A percentile compares a stretch with the other conserved stretches of the same genome.
phyloP scores from a whole-genome alignment of 2,113 vertebrate genomes.

The Scomber colias region DNA sequence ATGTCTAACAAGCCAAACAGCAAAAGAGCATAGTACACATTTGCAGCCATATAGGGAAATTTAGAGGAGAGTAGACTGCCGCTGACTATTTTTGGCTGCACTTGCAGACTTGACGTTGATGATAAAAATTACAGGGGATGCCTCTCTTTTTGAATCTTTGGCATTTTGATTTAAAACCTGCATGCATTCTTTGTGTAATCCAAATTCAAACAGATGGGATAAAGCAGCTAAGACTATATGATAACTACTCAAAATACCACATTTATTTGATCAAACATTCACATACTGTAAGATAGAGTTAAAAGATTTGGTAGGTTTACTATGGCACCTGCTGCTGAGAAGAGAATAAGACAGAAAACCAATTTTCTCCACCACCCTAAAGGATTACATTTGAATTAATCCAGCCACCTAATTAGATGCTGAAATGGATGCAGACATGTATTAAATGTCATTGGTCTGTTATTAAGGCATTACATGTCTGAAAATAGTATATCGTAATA shows the following conservation, averaged over 20 bases:
- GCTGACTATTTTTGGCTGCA: background rate
- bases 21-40: conserved; percentile 5
- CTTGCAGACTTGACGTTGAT: conserved; percentile 24
- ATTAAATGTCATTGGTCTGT: background rate
- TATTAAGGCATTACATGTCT: background rate
- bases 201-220: conserved; percentile 7
- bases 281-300: background rate
- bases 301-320: conserved; percentile 29
- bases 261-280: conserved; percentile 20
- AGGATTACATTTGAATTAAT: conserved; percentile 6
- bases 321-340: conserved; percentile 14
- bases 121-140: conserved; percentile 20
- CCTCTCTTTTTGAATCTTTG: conserved; percentile 5
- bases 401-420: background rate
- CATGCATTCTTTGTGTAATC: conserved; percentile 14
- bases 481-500: background rate
- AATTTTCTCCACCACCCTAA: conserved; percentile 2
- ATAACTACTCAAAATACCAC: conserved; percentile 6
- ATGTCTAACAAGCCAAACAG: conserved; percentile 47
- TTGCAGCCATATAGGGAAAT: conserved; percentile 32
- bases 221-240: conserved; percentile 11
- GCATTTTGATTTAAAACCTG: conserved; percentile 8
- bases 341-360: conserved; percentile 9
- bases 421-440: background rate
- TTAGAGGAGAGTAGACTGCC: conserved; percentile 8